These are phyloP conservation scores for Diplodus puntazzo DNA, from an alignment of 2,797 vertebrate genomes.

Conservation along the genomic window DNA sequence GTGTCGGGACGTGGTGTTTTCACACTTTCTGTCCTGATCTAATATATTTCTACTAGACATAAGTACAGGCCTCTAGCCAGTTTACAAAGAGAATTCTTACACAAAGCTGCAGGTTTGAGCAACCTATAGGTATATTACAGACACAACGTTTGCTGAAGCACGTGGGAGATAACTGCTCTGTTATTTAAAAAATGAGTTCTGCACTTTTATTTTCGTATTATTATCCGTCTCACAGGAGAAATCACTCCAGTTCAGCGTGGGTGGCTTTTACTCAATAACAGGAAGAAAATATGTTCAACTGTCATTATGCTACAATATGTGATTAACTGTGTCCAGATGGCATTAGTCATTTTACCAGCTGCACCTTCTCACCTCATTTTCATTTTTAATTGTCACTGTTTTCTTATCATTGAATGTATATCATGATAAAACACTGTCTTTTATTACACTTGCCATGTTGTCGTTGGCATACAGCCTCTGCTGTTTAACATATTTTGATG, in stretches of 20 bases:
- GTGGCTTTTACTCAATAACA: not conserved
- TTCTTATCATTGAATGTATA: not conserved
- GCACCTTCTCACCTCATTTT: no score
- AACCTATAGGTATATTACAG: not conserved
- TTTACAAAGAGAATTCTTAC: not conserved
- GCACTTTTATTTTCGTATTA: not conserved
- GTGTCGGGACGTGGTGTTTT: constrained; percentile 23
- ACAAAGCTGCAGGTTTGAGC: not conserved
- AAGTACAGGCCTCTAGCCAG: not conserved
- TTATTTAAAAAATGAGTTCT: not conserved
- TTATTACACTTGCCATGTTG: no score
- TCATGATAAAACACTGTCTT: not conserved
- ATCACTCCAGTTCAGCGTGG: not conserved
- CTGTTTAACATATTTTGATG: no score
- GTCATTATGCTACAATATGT: not conserved
- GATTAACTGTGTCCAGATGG: not conserved
- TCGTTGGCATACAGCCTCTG: no score
- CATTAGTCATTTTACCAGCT: not conserved
- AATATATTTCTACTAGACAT: not conserved
- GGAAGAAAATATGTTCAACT: not conserved
- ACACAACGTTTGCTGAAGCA: not conserved
- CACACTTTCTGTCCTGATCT: constrained; percentile 20
- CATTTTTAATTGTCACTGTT: no score
- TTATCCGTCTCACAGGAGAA: not conserved
- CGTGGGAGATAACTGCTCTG: not conserved